Percentiles rank a stretch among this genome's conserved stretches.
Conservation (phyloP, 2,113 vertebrate genomes). For the Sorex araneus region DNA sequence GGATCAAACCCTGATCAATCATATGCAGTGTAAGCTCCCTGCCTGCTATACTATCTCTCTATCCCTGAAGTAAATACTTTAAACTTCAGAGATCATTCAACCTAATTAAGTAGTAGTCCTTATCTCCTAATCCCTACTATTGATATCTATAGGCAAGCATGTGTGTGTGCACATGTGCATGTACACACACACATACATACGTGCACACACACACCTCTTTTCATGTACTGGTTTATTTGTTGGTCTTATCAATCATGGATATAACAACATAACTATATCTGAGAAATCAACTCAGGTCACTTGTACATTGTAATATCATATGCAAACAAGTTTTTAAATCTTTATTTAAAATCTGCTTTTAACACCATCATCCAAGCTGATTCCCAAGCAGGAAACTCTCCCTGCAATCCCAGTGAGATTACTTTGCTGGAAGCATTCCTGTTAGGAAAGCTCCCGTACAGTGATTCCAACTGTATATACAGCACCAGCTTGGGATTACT, state of each 20-base stretch:
- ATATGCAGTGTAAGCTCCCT: too few species aligned
- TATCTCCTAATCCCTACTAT: not conserved
- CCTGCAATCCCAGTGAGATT: not conserved
- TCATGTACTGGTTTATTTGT: constrained; percentile 8
- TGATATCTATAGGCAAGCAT: not conserved
- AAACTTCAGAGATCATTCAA: constrained; percentile 22
- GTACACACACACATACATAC: too few species aligned
- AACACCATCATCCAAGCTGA: constrained; percentile 10
- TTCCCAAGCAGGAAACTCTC: not conserved
- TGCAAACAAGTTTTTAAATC: constrained; percentile 21
- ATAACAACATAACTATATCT: not conserved
- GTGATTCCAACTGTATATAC: too few species aligned
- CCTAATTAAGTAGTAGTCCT: constrained; percentile 45
- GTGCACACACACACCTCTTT: not conserved
- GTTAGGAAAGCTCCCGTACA: constrained; percentile 42
- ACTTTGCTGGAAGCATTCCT: constrained; percentile 26
- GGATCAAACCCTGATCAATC: too few species aligned
- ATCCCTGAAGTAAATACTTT: too few species aligned
- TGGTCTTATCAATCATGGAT: not conserved
- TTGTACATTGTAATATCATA: not conserved
- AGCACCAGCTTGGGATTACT: not conserved
- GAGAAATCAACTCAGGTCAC: not conserved
- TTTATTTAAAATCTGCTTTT: constrained; percentile 41
- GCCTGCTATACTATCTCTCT: too few species aligned
- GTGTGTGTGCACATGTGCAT: not conserved